These are phyloP conservation scores for Pomacea canaliculata DNA, from an alignment of 2,888 invertebrate species.

Conservation along the genomic window DNA sequence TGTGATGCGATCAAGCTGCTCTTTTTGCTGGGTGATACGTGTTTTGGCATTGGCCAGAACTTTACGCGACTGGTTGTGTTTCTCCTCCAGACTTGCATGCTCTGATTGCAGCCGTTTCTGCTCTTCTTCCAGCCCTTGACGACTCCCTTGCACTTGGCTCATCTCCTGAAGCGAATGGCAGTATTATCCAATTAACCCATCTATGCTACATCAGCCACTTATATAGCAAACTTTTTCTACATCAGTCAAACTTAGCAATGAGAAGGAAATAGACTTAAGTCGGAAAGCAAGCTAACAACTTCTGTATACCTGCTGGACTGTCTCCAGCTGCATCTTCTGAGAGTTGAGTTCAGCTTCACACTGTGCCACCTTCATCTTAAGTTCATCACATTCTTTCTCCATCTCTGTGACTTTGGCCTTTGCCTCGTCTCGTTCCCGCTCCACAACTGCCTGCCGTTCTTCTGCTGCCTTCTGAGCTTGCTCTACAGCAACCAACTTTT, in stretches of 20 bases:
- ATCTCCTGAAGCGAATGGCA: constrained; percentile 20
- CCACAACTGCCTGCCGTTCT: constrained; percentile 30
- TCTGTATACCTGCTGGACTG: neutral
- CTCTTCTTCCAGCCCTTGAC: constrained; percentile 40
- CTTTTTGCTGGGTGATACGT: constrained; percentile 57
- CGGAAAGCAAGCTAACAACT: neutral
- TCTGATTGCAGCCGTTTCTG: constrained; percentile 31
- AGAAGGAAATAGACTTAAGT: too few relatives aligned
- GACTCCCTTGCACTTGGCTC: constrained; percentile 19
- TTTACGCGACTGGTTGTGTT: constrained; percentile 46
- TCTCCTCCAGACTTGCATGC: constrained; percentile 48
- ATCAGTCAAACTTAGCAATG: too few relatives aligned
- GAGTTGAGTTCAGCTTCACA: neutral
- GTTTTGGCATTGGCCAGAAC: constrained; percentile 53
- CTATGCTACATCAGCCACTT: neutral
- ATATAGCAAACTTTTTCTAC: neutral
- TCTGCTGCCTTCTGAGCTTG: constrained; percentile 84
- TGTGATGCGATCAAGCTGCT: constrained; percentile 65
- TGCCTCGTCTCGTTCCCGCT: constrained; percentile 69
- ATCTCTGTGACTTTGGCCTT: constrained; percentile 78
- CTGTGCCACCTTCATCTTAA: constrained; percentile 68
- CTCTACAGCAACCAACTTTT: constrained; percentile 81
- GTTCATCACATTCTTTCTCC: constrained; percentile 73
- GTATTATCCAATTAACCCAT: neutral
- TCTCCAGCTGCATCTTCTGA: constrained; percentile 73